These are phyloP conservation scores for Oligia fasciuncula DNA, from an alignment of 2,888 invertebrate species.

Conservation along the genomic window DNA sequence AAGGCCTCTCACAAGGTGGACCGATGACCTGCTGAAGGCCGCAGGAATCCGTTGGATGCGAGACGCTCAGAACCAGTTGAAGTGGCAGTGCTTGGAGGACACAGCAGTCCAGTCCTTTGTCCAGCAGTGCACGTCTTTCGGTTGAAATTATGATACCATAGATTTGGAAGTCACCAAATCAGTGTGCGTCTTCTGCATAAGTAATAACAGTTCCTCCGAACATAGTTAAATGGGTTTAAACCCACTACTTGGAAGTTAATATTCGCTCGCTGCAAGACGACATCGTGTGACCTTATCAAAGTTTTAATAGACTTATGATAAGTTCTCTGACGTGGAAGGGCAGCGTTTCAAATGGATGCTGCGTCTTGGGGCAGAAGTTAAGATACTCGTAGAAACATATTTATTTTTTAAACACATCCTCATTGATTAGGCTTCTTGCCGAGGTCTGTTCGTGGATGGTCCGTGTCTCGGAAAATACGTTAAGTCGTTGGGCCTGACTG, in stretches of 20 bases:
- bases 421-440: background rate
- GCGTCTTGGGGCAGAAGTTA: background rate
- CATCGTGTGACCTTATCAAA: background rate
- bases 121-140: too few relatives aligned
- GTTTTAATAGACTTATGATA: slow-evolving; percentile 12
- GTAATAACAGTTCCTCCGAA: background rate
- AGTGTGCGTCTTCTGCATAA: background rate
- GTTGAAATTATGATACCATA: too few relatives aligned
- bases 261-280: background rate
- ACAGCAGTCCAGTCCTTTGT: too few relatives aligned
- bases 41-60: too few relatives aligned
- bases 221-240: background rate
- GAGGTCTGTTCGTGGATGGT: background rate
- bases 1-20: too few relatives aligned
- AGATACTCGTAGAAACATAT: background rate
- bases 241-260: background rate
- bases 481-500: too few relatives aligned
- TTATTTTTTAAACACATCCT: background rate
- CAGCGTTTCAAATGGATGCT: background rate
- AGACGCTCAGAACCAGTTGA: too few relatives aligned
- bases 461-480: background rate
- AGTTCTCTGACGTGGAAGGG: slow-evolving; percentile 2
- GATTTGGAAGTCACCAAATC: too few relatives aligned
- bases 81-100: too few relatives aligned
- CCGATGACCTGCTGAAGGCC: too few relatives aligned